Conservation (phyloP, 2,888 invertebrate genomes). For the Orthonychiurus folsomi region DNA sequence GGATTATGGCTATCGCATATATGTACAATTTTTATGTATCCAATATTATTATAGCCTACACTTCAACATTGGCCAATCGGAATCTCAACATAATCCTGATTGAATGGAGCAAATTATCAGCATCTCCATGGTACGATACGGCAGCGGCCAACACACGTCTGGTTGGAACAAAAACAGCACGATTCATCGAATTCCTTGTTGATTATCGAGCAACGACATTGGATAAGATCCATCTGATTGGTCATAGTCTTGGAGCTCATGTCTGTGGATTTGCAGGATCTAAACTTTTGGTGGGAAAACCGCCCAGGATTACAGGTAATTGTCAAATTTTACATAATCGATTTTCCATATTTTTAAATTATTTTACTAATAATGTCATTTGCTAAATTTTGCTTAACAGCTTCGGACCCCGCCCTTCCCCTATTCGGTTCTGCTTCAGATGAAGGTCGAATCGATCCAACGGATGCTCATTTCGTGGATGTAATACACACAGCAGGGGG, state of each 20-base stretch:
- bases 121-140: constrained; percentile 51
- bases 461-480: constrained; percentile 50
- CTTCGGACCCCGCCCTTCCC: constrained; percentile 60
- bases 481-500: constrained; percentile 23
- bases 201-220: neutral
- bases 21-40: constrained; percentile 3
- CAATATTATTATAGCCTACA: constrained; percentile 46
- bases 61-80: too few species aligned
- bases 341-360: constrained; percentile 1
- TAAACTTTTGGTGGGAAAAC: neutral
- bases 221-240: constrained; percentile 14
- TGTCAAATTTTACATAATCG: too few species aligned
- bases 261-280: neutral
- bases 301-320: neutral
- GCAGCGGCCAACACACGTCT: constrained; percentile 20
- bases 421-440: constrained; percentile 49
- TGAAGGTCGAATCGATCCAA: constrained; percentile 52
- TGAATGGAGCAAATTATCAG: constrained; percentile 52
- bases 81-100: constrained; percentile 47
- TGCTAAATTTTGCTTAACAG: constrained; percentile 42
- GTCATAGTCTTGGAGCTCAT: neutral
- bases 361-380: neutral
- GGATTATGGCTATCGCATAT: constrained; percentile 13
- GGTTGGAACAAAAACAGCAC: constrained; percentile 15
- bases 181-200: constrained; percentile 6